Percentiles rank a stretch among this genome's conserved stretches.
Conservation (phyloP, 2,888 invertebrate species). For the Mellilla xanthometata region DNA sequence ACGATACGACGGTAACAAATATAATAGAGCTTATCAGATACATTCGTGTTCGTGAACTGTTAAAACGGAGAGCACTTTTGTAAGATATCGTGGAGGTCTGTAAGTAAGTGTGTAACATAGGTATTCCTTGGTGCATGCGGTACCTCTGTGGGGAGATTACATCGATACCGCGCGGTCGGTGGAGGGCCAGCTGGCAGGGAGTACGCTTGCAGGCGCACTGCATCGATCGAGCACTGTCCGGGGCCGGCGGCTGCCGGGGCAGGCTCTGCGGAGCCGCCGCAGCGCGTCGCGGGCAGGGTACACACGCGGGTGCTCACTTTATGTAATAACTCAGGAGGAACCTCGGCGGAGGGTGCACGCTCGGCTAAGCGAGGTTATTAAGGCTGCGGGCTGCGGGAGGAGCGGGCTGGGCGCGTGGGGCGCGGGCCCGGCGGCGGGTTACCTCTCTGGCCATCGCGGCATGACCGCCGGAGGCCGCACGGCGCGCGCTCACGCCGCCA, state of each 20-base stretch:
- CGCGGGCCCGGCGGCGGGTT: constrained; percentile 43
- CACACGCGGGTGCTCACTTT: constrained; percentile 45
- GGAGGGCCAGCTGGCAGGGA: background rate
- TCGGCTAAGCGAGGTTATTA: constrained; percentile 35
- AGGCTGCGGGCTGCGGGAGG: constrained; percentile 56
- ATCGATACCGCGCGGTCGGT: too few relatives aligned
- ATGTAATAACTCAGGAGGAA: constrained; percentile 10
- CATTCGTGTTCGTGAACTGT: too few relatives aligned
- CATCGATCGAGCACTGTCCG: constrained; percentile 32
- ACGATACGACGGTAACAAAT: too few relatives aligned
- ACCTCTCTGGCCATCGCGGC: constrained; percentile 90
- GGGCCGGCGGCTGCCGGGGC: too few relatives aligned
- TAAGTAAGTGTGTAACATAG: too few relatives aligned
- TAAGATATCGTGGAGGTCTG: too few relatives aligned
- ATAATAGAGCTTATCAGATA: too few relatives aligned
- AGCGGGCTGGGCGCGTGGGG: constrained; percentile 16
- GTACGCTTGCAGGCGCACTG: constrained; percentile 13
- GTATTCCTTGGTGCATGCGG: too few relatives aligned
- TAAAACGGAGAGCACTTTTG: too few relatives aligned
- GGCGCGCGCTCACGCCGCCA: constrained; percentile 81
- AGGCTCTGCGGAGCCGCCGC: constrained; percentile 27
- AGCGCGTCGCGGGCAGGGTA: constrained; percentile 37
- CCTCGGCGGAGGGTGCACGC: constrained; percentile 4
- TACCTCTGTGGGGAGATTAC: too few relatives aligned
- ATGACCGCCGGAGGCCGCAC: constrained; percentile 84